Conservation (phyloP, 2,797 vertebrate genomes). For the Bryconaethiops microstoma region DNA sequence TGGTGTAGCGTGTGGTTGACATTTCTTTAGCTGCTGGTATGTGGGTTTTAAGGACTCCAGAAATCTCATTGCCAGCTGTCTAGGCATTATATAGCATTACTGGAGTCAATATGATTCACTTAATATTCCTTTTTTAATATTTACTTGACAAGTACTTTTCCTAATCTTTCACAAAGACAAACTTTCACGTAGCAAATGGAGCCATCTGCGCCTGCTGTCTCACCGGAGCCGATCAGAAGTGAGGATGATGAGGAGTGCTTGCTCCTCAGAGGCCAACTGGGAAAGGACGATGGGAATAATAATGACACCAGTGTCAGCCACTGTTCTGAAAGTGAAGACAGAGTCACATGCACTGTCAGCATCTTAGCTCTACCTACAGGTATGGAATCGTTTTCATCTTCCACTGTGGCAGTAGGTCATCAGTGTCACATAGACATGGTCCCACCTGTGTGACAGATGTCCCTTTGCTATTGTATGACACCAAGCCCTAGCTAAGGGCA, state of each 20-base stretch:
- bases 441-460: background rate
- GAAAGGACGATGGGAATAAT: constrained; percentile 12
- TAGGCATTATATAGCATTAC: too few relatives aligned
- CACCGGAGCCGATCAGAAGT: background rate
- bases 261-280: background rate
- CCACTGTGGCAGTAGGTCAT: too few relatives aligned
- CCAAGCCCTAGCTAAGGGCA: too few relatives aligned
- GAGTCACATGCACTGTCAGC: constrained; percentile 67
- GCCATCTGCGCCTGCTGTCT: background rate
- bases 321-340: constrained; percentile 9
- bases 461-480: too few relatives aligned
- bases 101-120: background rate
- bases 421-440: too few relatives aligned
- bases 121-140: background rate
- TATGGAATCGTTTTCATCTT: constrained; percentile 43
- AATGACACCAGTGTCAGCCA: background rate
- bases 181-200: constrained; percentile 9
- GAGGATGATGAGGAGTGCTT: background rate
- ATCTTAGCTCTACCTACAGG: constrained; percentile 69
- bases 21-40: background rate
- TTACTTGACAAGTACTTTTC: background rate
- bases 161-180: too few relatives aligned
- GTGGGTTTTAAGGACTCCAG: too few relatives aligned
- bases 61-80: too few relatives aligned
- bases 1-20: background rate